Evolutionary conservation across 2,888 invertebrate species (phyloP).

Genomic region (Rhopalosiphum nymphaeae): DNA sequence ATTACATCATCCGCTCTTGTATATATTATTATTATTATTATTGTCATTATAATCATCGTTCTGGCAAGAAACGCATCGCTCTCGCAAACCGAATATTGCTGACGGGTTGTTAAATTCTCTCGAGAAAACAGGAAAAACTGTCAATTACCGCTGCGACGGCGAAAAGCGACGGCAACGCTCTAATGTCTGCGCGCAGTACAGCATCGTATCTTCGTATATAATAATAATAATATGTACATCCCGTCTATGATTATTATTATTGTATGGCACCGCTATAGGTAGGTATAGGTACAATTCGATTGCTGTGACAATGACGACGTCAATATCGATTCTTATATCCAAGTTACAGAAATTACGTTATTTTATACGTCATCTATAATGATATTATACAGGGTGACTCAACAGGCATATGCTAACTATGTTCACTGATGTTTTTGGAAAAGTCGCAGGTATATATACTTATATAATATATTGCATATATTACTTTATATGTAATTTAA

Average conservation of each 20-base stretch:
- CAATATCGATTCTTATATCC: not conserved
- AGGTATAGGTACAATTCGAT: not conserved
- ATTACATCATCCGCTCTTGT: not conserved
- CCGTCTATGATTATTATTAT: not conserved
- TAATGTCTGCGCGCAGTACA: not conserved
- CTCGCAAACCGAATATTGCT: constrained; percentile 16
- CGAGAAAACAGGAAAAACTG: constrained; percentile 35
- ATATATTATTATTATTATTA: not conserved
- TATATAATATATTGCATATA: too few relatives aligned
- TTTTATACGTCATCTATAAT: not conserved
- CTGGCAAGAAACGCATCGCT: not conserved
- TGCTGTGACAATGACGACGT: not conserved
- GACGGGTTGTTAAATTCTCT: not conserved
- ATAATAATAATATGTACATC: not conserved
- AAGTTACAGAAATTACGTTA: not conserved
- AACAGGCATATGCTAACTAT: not conserved
- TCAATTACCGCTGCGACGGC: constrained; percentile 21
- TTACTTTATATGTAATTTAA: not conserved
- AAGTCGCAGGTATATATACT: not conserved
- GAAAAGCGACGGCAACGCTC: not conserved
- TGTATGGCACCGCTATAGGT: not conserved
- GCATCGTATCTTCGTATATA: not conserved
- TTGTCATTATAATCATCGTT: constrained; percentile 23
- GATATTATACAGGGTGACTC: not conserved
- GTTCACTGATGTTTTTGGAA: not conserved